Base-by-base conservation (phyloP, 2,797 vertebrate genomes). In the Sebastes melanostomus region DNA sequence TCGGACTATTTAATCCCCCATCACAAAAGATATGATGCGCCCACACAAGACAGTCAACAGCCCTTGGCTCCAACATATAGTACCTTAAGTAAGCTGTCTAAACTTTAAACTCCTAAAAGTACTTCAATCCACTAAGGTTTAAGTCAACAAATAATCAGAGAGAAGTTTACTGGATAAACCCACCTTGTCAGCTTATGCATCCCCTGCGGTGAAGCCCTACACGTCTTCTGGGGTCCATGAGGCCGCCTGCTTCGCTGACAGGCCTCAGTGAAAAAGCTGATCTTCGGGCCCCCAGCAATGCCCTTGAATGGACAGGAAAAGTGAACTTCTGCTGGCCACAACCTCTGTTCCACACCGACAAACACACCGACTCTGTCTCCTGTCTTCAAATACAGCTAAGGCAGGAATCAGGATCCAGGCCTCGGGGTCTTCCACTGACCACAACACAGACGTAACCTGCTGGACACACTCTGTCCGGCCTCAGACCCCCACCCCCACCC, bases 271-370 rank as follows among this genome's bases (percentile, higher is more conserved):
- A 38, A 27, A 27, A 34, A 65, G 69, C 81, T 76, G 89, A 75
- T 87, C 86, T 88, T 75, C 70, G 20, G 80, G 78, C 74, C 81
- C 85, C 73, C 59, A 72, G 75, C 78, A 79, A 91, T 93, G 94
- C 86, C 94, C 95, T 95, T 96, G 93, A 95, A 95, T 93, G 92
- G 94, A 86, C 73, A 91, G 87, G 85, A 92, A 94, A 91, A 89
- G 81, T 72, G 73, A 84, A 79, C 77, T 87, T 72, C 61, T 69
- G 58, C 80, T 27, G 20, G 42, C 36, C 73, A 50, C 77, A 71
- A 54, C 46, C 78, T 80, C 85, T 25, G 86, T 89, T 87, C 75
- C 89, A 71, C 88, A 25, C 81, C 12, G 7, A 71, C 66, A 73
- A 77, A 83, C 77, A 61, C 76, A 29, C 72, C 20, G 68, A 78